Evolutionary conservation across 2,888 invertebrate genomes (phyloP).

Genomic region (Drosophila merina): DNA sequence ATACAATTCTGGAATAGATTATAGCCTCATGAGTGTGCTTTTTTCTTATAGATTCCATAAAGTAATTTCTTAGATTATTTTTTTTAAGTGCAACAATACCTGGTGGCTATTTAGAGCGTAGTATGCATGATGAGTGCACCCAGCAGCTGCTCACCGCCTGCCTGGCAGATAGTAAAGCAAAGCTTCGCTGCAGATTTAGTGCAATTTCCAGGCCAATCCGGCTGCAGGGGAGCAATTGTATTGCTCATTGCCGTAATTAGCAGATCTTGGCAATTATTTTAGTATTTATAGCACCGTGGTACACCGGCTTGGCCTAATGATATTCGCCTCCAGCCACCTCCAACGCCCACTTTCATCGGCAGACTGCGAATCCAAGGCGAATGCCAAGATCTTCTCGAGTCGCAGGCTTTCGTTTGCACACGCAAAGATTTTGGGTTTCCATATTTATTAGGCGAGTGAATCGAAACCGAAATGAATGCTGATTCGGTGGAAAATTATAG

Average conservation of each 20-base stretch:
- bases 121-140: conserved; percentile 69
- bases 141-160: conserved; percentile 29
- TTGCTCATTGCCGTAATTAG: conserved; percentile 73
- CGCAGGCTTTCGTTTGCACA: conserved; percentile 50
- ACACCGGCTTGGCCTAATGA: conserved; percentile 59
- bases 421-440: conserved; percentile 60
- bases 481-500: conserved; percentile 50
- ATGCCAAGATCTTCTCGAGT: conserved; percentile 8
- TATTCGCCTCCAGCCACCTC: conserved; percentile 44
- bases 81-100: conserved; percentile 28
- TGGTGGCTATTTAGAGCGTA: conserved; percentile 79
- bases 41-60: too few species aligned
- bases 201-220: conserved; percentile 56
- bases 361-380: conserved; percentile 27
- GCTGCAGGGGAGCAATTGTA: conserved; percentile 57
- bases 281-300: conserved; percentile 50
- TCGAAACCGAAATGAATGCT: conserved; percentile 69
- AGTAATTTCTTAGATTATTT: not conserved
- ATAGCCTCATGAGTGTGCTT: too few species aligned
- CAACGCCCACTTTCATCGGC: conserved; percentile 80
- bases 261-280: conserved; percentile 71
- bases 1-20: too few species aligned
- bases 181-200: conserved; percentile 82
- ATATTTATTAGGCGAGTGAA: conserved; percentile 40
- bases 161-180: conserved; percentile 49